Evolutionary conservation across 92 coral and sea anemone genomes (phyloP).

Genomic region (Phenganax marumi): DNA sequence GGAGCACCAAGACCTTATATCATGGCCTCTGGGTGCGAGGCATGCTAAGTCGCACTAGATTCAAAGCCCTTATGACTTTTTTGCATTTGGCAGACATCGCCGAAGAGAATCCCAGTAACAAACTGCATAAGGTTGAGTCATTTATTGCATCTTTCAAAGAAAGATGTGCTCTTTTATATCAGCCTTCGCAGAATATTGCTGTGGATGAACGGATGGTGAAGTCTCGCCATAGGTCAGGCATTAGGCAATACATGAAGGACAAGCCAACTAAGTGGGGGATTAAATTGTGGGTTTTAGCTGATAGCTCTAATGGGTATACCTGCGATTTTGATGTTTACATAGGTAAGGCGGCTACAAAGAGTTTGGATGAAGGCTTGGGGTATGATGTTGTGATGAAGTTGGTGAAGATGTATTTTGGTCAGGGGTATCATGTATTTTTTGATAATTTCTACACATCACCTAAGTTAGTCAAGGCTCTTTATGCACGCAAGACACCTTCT

Average conservation of each 20-base stretch:
- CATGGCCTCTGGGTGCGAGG: too few species aligned
- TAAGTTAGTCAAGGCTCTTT: constrained; percentile 51
- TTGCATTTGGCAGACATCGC: too few species aligned
- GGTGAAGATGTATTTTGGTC: constrained; percentile 4
- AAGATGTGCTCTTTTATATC: constrained; percentile 24
- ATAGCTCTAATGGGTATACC: constrained; percentile 40
- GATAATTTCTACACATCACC: constrained; percentile 65
- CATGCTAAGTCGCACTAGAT: too few species aligned
- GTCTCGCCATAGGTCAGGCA: constrained; percentile 38
- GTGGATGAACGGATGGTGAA: constrained; percentile 24
- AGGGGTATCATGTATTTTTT: constrained; percentile 65
- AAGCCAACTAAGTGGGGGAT: constrained; percentile 28
- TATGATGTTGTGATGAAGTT: too few species aligned
- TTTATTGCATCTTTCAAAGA: constrained; percentile 22
- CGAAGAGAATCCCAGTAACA: too few species aligned
- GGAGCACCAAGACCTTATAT: not conserved
- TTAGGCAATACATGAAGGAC: constrained; percentile 29
- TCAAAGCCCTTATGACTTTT: too few species aligned
- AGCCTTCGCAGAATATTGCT: constrained; percentile 31
- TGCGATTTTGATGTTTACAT: constrained; percentile 15
- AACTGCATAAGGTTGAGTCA: not conserved
- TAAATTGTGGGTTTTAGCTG: constrained; percentile 34
- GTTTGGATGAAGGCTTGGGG: too few species aligned
- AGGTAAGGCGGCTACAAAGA: not conserved
- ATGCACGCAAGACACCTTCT: constrained; percentile 52